phyloP scores from a whole-genome alignment of 2,888 invertebrate species.

The Cactoblastis cactorum region DNA sequence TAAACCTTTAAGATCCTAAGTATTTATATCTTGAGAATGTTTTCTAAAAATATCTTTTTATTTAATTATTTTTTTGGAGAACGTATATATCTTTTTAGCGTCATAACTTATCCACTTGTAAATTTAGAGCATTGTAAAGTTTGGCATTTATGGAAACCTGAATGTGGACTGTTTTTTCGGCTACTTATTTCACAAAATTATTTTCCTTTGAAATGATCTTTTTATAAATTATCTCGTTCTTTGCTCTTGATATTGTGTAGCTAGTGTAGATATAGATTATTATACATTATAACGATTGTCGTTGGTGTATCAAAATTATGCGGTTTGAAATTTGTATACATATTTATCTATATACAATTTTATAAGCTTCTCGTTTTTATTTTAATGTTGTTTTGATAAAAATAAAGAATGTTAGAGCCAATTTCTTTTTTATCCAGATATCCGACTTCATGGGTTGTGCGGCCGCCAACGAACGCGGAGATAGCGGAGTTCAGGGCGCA shows the following conservation, averaged over 20 bases:
- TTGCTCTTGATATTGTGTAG: not conserved
- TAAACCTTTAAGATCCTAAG: not conserved
- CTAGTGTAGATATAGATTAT: not conserved
- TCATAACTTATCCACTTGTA: too few relatives aligned
- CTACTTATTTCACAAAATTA: too few relatives aligned
- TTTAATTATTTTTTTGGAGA: too few relatives aligned
- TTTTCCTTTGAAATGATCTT: too few relatives aligned
- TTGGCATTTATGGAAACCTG: too few relatives aligned
- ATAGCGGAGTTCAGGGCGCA: conserved; percentile 87
- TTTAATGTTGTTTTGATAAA: not conserved
- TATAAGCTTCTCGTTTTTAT: not conserved
- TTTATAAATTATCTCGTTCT: too few relatives aligned
- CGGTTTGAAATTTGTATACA: too few relatives aligned
- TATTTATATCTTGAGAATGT: not conserved
- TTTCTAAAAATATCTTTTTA: not conserved
- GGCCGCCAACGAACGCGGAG: conserved; percentile 88
- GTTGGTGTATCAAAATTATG: not conserved
- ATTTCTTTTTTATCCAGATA: conserved; percentile 60
- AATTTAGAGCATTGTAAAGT: too few relatives aligned
- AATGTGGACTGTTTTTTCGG: too few relatives aligned
- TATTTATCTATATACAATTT: not conserved
- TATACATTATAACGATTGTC: not conserved
- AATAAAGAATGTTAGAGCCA: not conserved
- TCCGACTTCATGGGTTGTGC: conserved; percentile 90
- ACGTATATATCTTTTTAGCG: too few relatives aligned